Evolutionary conservation across 2,888 invertebrate genomes (phyloP).

Genomic region (Matsumyia berberina): DNA sequence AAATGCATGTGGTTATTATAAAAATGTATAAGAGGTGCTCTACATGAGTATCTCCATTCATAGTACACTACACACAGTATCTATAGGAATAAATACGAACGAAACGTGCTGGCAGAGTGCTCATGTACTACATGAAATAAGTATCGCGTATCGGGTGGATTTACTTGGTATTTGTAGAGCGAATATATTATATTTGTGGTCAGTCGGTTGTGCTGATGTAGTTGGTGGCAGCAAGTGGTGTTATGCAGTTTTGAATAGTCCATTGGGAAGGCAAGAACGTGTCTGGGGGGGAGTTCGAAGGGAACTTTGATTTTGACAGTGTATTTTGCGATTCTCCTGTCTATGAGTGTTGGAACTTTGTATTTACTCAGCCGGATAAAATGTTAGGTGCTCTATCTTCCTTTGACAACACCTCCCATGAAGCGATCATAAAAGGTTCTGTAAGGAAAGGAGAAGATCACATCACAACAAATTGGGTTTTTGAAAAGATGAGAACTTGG

Average conservation of each 20-base stretch:
- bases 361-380: too few relatives aligned
- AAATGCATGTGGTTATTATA: slow-evolving; percentile 62
- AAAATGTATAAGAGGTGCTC: slow-evolving; percentile 42
- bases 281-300: too few relatives aligned
- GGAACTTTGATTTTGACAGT: too few relatives aligned
- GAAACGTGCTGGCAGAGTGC: not conserved
- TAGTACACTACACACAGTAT: not conserved
- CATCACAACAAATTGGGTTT: too few relatives aligned
- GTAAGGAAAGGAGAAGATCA: too few relatives aligned
- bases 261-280: too few relatives aligned
- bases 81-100: not conserved
- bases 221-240: not conserved
- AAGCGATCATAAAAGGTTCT: too few relatives aligned
- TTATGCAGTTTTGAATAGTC: not conserved
- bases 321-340: too few relatives aligned
- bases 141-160: not conserved
- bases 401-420: too few relatives aligned
- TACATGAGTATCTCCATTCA: slow-evolving; percentile 11
- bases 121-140: not conserved
- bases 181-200: not conserved
- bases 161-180: not conserved
- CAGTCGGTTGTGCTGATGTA: not conserved
- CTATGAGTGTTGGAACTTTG: too few relatives aligned
- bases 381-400: too few relatives aligned
- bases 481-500: too few relatives aligned